phyloP scores from a whole-genome alignment of 2,113 vertebrate genomes.

The Siphamia tubifer region DNA sequence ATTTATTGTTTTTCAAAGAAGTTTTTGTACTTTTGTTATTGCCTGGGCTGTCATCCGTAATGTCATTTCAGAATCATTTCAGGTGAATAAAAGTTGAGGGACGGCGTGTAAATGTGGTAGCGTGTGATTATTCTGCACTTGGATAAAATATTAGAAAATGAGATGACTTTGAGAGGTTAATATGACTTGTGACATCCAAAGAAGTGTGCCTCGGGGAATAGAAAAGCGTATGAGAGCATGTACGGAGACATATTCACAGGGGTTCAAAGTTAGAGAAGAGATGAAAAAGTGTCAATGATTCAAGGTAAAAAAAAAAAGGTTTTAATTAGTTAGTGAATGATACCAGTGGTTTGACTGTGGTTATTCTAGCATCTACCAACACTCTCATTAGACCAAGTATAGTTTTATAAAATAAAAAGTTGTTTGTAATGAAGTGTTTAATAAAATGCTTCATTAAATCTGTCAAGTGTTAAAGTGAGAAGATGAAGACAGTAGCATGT shows the following conservation, averaged over 20 bases:
- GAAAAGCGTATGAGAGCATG: not conserved
- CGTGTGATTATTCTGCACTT: conserved; percentile 21
- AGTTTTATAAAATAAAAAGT: too few relatives aligned
- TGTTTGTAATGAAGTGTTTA: too few relatives aligned
- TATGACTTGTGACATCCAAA: conserved; percentile 52
- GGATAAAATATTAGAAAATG: conserved; percentile 61
- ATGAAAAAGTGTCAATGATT: not conserved
- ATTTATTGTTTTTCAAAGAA: conserved; percentile 79
- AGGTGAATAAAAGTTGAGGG: conserved; percentile 71
- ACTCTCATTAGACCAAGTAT: too few relatives aligned
- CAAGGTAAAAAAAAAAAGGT: not conserved
- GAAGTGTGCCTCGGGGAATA: conserved; percentile 4
- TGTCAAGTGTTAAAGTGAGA: not conserved
- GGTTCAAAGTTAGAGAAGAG: not conserved
- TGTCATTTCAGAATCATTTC: conserved; percentile 71
- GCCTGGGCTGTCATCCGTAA: conserved; percentile 70
- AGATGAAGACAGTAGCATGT: not conserved
- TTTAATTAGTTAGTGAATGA: not conserved
- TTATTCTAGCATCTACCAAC: too few relatives aligned
- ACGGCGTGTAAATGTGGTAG: conserved; percentile 57
- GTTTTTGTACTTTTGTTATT: conserved; percentile 76
- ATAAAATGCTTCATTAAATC: not conserved
- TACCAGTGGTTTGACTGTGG: too few relatives aligned
- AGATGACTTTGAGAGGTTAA: conserved; percentile 46
- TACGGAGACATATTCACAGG: conserved; percentile 9